A percentile compares a stretch with the other conserved stretches of the same genome.
phyloP scores from a whole-genome alignment of 2,888 invertebrate genomes.

The Ceriagrion tenellum region DNA sequence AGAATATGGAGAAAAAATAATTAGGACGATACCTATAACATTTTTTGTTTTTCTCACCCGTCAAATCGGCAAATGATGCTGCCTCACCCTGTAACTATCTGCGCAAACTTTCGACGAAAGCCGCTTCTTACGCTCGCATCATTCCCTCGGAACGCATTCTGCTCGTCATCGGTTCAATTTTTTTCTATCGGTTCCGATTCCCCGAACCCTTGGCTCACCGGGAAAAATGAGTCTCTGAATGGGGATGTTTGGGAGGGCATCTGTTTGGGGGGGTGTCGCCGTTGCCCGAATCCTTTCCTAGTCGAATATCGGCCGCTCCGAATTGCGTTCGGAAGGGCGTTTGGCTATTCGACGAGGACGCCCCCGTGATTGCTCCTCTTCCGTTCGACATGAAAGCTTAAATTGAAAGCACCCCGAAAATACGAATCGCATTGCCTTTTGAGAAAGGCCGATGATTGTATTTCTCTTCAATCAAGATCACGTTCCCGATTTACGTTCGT shows the following conservation, averaged over 20 bases:
- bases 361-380: neutral
- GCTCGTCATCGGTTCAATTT: neutral
- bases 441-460: no score
- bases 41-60: no score
- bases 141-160: neutral
- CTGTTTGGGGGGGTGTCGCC: neutral
- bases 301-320: neutral
- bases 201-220: neutral
- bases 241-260: neutral
- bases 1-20: no score
- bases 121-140: neutral
- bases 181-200: neutral
- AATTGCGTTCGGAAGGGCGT: neutral
- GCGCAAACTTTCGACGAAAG: no score
- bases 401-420: neutral
- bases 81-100: no score
- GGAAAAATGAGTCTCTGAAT: neutral
- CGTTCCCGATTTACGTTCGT: no score
- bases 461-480: no score
- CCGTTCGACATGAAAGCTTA: neutral
- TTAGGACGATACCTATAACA: no score
- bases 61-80: no score
- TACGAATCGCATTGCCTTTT: neutral
- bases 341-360: neutral
- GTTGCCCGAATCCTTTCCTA: neutral